These are phyloP conservation scores for Valencia hispanica DNA, from an alignment of 2,797 vertebrate genomes.

Conservation along the genomic window DNA sequence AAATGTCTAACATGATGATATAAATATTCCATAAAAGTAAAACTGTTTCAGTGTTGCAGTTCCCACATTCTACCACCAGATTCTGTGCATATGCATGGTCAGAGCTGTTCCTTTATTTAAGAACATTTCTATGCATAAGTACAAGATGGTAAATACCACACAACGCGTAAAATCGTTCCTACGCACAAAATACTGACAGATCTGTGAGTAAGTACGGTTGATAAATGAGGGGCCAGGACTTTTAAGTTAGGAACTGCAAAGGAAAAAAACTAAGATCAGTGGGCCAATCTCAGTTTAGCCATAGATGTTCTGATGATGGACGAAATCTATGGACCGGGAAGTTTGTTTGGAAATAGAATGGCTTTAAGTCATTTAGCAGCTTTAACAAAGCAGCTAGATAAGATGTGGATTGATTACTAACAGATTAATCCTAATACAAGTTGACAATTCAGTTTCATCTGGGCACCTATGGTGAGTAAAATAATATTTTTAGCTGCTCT, in stretches of 20 bases:
- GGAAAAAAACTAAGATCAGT: background rate
- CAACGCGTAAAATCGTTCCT: too few species aligned
- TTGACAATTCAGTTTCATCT: background rate
- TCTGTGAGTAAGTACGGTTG: too few species aligned
- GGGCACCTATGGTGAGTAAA: background rate
- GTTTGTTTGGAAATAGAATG: background rate
- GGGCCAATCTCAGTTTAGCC: background rate
- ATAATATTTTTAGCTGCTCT: background rate
- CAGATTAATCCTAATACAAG: background rate
- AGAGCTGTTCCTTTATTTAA: too few species aligned
- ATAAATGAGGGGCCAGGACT: too few species aligned
- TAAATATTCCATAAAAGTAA: too few species aligned
- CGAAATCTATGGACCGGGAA: background rate
- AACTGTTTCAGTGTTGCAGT: too few species aligned
- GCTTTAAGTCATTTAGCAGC: background rate
- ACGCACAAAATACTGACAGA: too few species aligned
- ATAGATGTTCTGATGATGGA: background rate
- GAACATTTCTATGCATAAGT: too few species aligned
- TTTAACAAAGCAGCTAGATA: background rate
- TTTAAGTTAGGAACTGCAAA: background rate
- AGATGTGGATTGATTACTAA: background rate
- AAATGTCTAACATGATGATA: too few species aligned
- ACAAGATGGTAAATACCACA: too few species aligned
- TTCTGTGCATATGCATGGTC: too few species aligned
- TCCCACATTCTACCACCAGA: too few species aligned